Conservation (phyloP, 53 echinoderm and acorn worm species). For the Antedon mediterranea region DNA sequence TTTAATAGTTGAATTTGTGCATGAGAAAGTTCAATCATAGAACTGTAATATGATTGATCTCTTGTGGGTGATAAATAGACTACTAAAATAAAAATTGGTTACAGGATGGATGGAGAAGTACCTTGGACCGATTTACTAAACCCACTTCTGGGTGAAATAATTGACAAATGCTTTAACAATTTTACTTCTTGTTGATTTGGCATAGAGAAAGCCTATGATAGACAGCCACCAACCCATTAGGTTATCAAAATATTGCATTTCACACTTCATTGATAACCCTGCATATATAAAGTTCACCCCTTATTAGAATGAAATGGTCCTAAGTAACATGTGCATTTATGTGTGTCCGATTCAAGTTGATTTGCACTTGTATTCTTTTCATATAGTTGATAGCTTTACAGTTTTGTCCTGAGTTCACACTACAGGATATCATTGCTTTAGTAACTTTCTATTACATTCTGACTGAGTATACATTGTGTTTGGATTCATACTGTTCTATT, state of each 20-base stretch:
- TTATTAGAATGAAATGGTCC: conserved; percentile 1
- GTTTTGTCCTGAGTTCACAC: not conserved
- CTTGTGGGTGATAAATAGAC: not conserved
- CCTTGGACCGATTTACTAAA: not conserved
- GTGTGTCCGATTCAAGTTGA: not conserved
- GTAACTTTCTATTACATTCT: not conserved
- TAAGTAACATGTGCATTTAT: not conserved
- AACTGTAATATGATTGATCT: not conserved
- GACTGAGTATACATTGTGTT: not conserved
- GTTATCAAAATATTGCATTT: conserved; percentile 1
- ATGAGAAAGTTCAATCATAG: not conserved
- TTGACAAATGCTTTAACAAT: not conserved
- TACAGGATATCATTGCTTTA: not conserved
- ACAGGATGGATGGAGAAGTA: not conserved
- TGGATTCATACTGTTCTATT: not conserved
- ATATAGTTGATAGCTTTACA: not conserved
- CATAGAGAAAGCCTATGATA: not conserved
- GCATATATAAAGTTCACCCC: not conserved
- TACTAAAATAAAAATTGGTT: not conserved
- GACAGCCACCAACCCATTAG: not conserved
- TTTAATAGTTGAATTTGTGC: not conserved
- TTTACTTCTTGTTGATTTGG: not conserved
- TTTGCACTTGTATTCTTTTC: not conserved
- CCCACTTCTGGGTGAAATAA: not conserved
- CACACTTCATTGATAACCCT: not conserved